Evolutionary conservation across 2,797 vertebrate species (phyloP).

Genomic region (Danio choprae): DNA sequence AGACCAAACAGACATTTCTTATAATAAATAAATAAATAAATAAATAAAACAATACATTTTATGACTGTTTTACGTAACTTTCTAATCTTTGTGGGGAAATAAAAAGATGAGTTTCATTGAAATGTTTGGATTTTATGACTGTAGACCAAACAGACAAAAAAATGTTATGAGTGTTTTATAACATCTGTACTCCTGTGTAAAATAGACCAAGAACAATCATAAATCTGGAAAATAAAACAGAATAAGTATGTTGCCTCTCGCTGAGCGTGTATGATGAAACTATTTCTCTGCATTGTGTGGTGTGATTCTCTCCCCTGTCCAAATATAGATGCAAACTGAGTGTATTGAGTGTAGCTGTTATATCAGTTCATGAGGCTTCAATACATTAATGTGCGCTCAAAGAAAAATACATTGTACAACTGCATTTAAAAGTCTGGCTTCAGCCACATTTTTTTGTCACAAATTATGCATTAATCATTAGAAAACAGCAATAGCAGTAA

Average conservation of each 20-base stretch:
- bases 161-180: not conserved
- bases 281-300: conserved; percentile 28
- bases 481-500: too few species aligned
- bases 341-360: not conserved
- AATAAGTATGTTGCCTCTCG: not conserved
- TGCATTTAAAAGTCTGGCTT: too few species aligned
- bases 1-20: not conserved
- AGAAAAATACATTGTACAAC: too few species aligned
- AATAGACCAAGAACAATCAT: not conserved
- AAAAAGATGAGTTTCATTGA: too few species aligned
- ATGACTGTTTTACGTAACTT: too few species aligned
- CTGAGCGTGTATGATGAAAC: conserved; percentile 18
- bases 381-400: not conserved
- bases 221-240: not conserved
- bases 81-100: too few species aligned
- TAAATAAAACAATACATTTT: too few species aligned
- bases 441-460: too few species aligned
- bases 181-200: not conserved
- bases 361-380: not conserved
- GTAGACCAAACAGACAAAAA: too few species aligned
- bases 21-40: too few species aligned
- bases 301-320: conserved; percentile 2
- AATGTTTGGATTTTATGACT: too few species aligned
- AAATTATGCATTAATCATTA: too few species aligned
- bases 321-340: conserved; percentile 2